Base-by-base conservation (phyloP, 1,140 invertebrate genomes). In the Diabrotica virgifera region DNA sequence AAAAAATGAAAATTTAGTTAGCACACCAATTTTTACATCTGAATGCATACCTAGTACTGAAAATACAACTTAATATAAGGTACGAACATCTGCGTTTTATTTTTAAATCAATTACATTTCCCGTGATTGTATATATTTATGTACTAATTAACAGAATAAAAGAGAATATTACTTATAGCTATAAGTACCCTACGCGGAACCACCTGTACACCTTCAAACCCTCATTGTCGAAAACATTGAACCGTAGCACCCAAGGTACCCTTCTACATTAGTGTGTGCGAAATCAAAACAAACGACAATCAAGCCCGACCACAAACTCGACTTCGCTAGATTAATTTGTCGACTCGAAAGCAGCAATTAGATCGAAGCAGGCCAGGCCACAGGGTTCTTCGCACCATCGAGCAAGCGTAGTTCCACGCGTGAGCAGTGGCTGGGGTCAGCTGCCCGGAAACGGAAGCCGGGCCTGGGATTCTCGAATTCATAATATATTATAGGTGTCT, bases 361-460 rank as follows among this genome's bases (percentile, higher is more conserved):
- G n/a, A 46, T 46, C 8, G 8, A 3, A 46, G 40, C n/a, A 46
- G 40, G n/a, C 40, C 40, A 46, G 40, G 8, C n/a, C 40, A 46
- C 40, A 46, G 40, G 40, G 40, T 46, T 46, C 40, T 46, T n/a
- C 40, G 40, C 40, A 46, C 40, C 40, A 46, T 46, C 40, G 40
- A 46, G 40, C 40, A 46, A 46, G 40, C 40, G 40, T 46, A 46
- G 40, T 46, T 46, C 40, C 40, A 8, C 40, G 40, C 8, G n/a
- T n/a, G 8, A 46, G n/a, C 40, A 46, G 40, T 8, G 11, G 8
- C 40, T 3, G 40, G 40, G 40, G 40, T 8, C 40, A 46, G 8
- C 40, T 46, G 40, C 40, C 40, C 40, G 40, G 40, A 46, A 46
- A 46, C 40, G 40, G 40, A 46, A 46, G 40, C 40, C 40, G 40